phyloP scores from a whole-genome alignment of 2,888 invertebrate species.

The Prostheceraeus crozeri region DNA sequence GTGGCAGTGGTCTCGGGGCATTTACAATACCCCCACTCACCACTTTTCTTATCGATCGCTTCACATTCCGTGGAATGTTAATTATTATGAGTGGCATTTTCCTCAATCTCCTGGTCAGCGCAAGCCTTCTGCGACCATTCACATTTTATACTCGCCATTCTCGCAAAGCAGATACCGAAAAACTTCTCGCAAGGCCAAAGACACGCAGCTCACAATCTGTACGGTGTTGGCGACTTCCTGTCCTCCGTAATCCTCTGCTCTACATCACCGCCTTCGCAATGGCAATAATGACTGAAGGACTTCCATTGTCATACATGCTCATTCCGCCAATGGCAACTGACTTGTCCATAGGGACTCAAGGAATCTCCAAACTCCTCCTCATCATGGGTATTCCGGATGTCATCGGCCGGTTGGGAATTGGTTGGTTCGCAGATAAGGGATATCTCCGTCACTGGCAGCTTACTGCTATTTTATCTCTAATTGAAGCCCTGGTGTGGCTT shows the following conservation, averaged over 20 bases:
- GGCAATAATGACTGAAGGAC: background rate
- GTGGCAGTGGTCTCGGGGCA: constrained; percentile 49
- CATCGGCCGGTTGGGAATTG: background rate
- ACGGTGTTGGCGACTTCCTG: no score
- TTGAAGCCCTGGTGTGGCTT: background rate
- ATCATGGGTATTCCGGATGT: constrained; percentile 11
- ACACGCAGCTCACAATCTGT: background rate
- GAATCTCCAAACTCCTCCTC: background rate
- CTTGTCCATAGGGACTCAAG: background rate
- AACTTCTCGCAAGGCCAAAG: constrained; percentile 1
- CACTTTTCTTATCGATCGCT: constrained; percentile 45
- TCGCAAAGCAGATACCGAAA: background rate
- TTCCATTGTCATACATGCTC: background rate
- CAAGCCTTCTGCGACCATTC: constrained; percentile 45
- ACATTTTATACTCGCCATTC: constrained; percentile 40
- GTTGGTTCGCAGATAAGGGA: background rate
- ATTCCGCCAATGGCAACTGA: background rate
- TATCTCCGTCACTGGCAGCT: no score
- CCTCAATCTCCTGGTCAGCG: constrained; percentile 44
- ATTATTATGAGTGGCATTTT: constrained; percentile 44
- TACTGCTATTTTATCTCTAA: no score
- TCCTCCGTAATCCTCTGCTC: background rate
- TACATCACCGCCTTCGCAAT: constrained; percentile 6
- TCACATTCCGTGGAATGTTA: constrained; percentile 42
- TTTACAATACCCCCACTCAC: constrained; percentile 47